These are phyloP conservation scores for Ditula angustiorana DNA, from an alignment of 2,888 invertebrate genomes.

Conservation along the genomic window DNA sequence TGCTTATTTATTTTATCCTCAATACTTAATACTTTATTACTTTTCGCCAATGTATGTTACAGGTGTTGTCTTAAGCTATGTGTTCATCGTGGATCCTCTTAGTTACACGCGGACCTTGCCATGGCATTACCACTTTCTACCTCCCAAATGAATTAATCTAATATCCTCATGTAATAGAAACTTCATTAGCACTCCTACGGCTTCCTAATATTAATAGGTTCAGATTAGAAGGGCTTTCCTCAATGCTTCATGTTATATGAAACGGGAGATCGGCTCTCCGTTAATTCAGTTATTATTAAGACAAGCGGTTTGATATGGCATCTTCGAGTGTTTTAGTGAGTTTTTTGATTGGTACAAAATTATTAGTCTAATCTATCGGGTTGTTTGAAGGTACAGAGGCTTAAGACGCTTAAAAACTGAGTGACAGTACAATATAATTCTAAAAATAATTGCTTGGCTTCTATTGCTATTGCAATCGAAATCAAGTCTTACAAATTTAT, in stretches of 20 bases:
- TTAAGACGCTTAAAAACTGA: not conserved
- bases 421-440: no score
- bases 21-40: no score
- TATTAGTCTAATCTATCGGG: no score
- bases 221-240: slow-evolving; percentile 2
- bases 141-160: slow-evolving; percentile 6
- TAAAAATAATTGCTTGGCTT: no score
- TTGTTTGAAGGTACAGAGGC: no score
- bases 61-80: no score
- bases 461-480: no score
- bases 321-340: not conserved
- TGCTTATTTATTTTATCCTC: no score
- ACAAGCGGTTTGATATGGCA: not conserved
- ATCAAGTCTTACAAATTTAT: no score
- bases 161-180: slow-evolving; percentile 1
- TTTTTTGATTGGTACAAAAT: no score
- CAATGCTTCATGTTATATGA: slow-evolving; percentile 2
- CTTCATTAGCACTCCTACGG: slow-evolving; percentile 11
- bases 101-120: no score
- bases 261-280: not conserved
- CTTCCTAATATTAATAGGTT: slow-evolving; percentile 12
- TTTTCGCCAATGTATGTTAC: no score
- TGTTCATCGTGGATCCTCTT: not conserved
- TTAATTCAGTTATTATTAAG: not conserved
- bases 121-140: not conserved